Percentiles rank a stretch among this genome's conserved stretches.
These are phyloP conservation scores for Caenorhabditis macrosperma DNA, from an alignment of 2,888 invertebrate species.

Conservation along the genomic window DNA sequence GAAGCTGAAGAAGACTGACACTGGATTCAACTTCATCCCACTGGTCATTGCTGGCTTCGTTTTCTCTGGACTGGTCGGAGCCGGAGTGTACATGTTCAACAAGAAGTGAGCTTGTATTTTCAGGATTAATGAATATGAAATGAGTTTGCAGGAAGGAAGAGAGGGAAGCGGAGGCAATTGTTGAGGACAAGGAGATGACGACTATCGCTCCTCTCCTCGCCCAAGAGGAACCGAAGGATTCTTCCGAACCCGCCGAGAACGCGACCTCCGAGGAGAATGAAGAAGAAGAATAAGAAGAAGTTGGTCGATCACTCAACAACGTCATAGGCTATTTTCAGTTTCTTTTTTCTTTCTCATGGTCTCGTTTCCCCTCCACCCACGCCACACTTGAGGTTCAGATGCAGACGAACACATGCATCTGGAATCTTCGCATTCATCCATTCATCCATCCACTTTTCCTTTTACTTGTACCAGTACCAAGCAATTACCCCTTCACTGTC, in stretches of 20 bases:
- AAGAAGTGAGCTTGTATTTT: conserved; percentile 26
- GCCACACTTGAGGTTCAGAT: conserved; percentile 1
- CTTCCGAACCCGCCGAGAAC: conserved; percentile 29
- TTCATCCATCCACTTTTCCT: neutral
- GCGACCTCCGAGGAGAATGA: conserved; percentile 11
- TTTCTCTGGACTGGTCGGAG: conserved; percentile 42
- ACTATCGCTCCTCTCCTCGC: conserved; percentile 58
- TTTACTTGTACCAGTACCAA: conserved; percentile 22
- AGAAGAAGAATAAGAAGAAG: conserved; percentile 24
- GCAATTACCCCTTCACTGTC: conserved; percentile 30
- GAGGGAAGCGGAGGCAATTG: conserved; percentile 14
- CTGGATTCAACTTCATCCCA: conserved; percentile 42
- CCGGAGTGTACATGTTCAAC: conserved; percentile 33
- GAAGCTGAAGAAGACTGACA: conserved; percentile 33
- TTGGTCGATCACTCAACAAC: neutral
- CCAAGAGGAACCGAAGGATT: conserved; percentile 25
- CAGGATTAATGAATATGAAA: neutral
- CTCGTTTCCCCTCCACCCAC: conserved; percentile 35
- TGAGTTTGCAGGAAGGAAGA: conserved; percentile 38
- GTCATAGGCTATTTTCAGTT: conserved; percentile 22
- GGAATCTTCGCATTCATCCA: neutral
- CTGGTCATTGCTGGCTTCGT: conserved; percentile 33
- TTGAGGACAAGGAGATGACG: conserved; percentile 58
- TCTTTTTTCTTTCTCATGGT: conserved; percentile 43
- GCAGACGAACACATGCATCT: neutral